A percentile compares a stretch with the other conserved stretches of the same genome.
Evolutionary conservation across 2,888 invertebrate genomes (phyloP).

Genomic region (Rotaria sp.): DNA sequence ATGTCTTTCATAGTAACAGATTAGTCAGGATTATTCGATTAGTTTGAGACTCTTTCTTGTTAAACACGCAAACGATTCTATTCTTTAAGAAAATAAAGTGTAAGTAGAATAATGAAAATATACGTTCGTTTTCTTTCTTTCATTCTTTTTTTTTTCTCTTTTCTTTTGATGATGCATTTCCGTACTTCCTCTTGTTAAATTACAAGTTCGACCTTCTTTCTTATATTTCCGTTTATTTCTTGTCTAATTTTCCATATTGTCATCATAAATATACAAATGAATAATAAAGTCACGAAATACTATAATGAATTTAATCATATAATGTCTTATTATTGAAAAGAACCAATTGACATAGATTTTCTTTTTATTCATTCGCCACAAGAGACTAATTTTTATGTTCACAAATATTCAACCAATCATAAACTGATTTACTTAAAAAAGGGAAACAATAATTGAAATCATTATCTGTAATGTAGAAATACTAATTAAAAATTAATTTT

Average conservation of each 20-base stretch:
- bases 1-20: slow-evolving; percentile 13
- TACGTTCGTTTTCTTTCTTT: background rate
- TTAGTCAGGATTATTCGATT: slow-evolving; percentile 12
- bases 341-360: background rate
- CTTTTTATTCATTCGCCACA: background rate
- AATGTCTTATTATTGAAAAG: background rate
- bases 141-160: background rate
- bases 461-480: background rate
- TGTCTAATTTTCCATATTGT: background rate
- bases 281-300: background rate
- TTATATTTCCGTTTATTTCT: slow-evolving; percentile 4
- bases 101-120: background rate
- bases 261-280: background rate
- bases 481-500: background rate
- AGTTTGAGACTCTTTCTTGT: slow-evolving; percentile 8
- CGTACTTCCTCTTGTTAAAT: background rate
- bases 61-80: background rate
- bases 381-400: background rate
- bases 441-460: background rate
- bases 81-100: background rate
- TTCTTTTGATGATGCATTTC: background rate
- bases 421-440: background rate
- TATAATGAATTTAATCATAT: background rate
- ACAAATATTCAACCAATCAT: background rate
- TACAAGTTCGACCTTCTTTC: background rate